A percentile compares a stretch with the other conserved stretches of the same genome.
Conservation (phyloP, 2,797 vertebrate species). For the Schizopygopsis malacanthus region DNA sequence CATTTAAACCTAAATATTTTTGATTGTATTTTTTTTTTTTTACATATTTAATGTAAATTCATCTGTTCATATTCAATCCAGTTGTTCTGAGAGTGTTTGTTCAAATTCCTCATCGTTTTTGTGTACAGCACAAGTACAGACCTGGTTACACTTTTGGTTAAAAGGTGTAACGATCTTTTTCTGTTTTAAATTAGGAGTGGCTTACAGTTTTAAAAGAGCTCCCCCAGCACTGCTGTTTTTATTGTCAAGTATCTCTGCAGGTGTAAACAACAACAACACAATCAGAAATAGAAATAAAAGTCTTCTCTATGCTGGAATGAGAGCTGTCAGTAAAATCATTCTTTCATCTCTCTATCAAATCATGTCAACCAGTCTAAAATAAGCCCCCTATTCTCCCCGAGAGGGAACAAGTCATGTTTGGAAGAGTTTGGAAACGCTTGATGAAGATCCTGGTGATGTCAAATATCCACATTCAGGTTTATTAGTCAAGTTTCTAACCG, state of each 20-base stretch:
- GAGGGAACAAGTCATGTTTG: constrained; percentile 52
- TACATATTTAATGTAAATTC: neutral
- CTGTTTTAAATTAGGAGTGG: neutral
- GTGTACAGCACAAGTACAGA: no score
- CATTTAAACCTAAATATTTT: neutral
- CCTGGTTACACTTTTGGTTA: no score
- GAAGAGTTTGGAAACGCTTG: constrained; percentile 45
- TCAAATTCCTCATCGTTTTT: no score
- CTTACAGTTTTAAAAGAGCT: neutral
- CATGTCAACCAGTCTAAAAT: constrained; percentile 56
- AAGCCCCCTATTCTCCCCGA: constrained; percentile 67
- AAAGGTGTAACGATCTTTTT: neutral
- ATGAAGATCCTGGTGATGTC: neutral
- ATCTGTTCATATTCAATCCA: no score
- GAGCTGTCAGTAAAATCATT: constrained; percentile 30
- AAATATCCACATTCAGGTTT: constrained; percentile 37
- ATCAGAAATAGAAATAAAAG: neutral
- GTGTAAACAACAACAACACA: constrained; percentile 12
- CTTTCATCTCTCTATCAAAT: constrained; percentile 55
- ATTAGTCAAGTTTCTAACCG: neutral
- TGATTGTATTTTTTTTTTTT: neutral
- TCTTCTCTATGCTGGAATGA: neutral
- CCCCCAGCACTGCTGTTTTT: neutral
- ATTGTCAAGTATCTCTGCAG: neutral
- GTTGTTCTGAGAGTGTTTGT: neutral